phyloP scores from a whole-genome alignment of 2,113 vertebrate genomes.

The Scolopax mira region DNA sequence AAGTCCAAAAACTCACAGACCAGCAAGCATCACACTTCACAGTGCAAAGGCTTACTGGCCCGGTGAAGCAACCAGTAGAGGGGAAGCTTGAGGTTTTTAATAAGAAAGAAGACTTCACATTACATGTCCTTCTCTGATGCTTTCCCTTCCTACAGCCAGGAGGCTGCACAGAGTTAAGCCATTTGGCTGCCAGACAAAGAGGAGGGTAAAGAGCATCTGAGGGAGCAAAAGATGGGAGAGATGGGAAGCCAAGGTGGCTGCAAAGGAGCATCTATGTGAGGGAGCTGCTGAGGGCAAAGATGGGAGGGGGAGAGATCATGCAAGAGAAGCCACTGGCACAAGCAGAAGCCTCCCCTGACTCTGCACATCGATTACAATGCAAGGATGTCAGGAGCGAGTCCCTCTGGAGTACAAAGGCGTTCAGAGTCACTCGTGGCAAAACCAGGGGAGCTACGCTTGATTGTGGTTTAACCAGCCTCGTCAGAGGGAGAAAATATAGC shows the following conservation, averaged over 20 bases:
- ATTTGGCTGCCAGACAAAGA: background rate
- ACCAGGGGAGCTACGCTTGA: background rate
- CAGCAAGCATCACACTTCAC: background rate
- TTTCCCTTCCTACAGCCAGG: background rate
- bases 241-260: background rate
- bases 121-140: background rate
- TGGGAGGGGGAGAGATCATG: background rate
- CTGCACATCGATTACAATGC: rapidly evolving
- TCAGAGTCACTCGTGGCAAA: background rate
- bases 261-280: rapidly evolving
- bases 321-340: background rate
- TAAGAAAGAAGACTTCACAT: background rate
- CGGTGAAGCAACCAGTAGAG: background rate
- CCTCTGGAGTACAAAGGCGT: background rate
- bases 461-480: background rate
- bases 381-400: background rate
- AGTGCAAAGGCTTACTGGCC: background rate
- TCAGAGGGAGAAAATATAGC: rapidly evolving
- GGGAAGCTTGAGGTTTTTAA: background rate
- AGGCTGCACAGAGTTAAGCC: background rate
- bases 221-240: background rate
- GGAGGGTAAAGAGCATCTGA: background rate
- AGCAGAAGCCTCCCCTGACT: background rate
- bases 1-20: background rate
- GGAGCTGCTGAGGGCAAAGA: background rate